Evolutionary conservation across 2,113 vertebrate genomes (phyloP).

Genomic region (Petrocephalus microphthalmus): DNA sequence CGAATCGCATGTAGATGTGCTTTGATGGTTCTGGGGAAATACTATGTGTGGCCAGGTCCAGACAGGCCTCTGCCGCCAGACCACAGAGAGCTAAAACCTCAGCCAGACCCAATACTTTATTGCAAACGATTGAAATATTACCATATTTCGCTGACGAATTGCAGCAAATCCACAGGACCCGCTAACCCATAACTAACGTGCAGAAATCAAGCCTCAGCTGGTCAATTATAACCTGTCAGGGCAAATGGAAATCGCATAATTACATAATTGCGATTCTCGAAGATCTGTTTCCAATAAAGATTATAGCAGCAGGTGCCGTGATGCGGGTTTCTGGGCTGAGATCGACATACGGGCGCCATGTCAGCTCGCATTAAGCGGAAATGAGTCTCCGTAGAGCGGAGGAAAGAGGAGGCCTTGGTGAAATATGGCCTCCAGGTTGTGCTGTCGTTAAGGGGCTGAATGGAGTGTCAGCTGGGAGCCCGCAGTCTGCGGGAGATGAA

Average conservation of each 20-base stretch:
- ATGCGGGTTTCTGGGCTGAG: background rate
- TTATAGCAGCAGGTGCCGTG: background rate
- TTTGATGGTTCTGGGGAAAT: background rate
- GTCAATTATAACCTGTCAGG: background rate
- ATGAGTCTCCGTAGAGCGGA: background rate
- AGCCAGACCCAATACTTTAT: background rate
- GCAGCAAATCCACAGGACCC: background rate
- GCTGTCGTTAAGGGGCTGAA: background rate
- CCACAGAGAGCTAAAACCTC: background rate
- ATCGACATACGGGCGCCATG: background rate
- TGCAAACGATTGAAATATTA: background rate
- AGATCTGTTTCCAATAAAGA: background rate
- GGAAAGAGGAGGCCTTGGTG: background rate
- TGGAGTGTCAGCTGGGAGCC: background rate
- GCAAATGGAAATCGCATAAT: background rate
- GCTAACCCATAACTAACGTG: background rate
- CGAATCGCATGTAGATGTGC: background rate
- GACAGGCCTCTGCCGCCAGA: background rate
- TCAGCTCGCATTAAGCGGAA: background rate
- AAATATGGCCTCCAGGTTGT: background rate
- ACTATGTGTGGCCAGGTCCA: background rate
- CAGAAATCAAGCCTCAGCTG: background rate
- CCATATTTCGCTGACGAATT: conserved; percentile 1
- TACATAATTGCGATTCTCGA: conserved; percentile 5
- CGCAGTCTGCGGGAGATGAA: background rate